Evolutionary conservation across 2,113 vertebrate species (phyloP).

Genomic region (Pelmatolapia mariae): DNA sequence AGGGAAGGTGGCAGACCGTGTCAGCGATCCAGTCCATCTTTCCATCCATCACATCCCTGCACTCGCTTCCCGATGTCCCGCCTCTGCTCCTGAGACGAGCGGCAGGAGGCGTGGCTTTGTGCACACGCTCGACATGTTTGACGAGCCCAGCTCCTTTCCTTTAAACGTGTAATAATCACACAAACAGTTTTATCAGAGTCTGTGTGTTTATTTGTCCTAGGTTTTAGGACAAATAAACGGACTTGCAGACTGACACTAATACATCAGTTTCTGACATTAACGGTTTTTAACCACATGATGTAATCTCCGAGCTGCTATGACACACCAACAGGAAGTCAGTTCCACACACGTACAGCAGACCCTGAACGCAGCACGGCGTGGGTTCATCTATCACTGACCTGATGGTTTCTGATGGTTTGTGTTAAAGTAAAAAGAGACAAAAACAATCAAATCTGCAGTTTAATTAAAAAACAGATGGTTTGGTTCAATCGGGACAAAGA

Average conservation of each 20-base stretch:
- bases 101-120: accelerated
- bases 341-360: neutral
- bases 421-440: neutral
- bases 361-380: neutral
- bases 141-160: neutral
- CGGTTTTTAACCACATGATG: neutral
- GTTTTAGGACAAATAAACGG: neutral
- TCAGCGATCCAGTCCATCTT: neutral
- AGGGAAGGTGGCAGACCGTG: neutral
- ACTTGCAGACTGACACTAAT: neutral
- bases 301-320: neutral
- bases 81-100: neutral
- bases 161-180: neutral
- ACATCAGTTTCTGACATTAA: neutral
- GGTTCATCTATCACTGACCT: neutral
- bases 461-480: neutral
- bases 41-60: neutral
- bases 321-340: neutral
- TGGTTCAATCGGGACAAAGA: neutral
- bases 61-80: neutral
- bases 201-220: neutral
- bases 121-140: neutral
- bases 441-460: neutral
- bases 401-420: neutral
- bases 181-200: neutral